These are phyloP conservation scores for Aurelia sp. DNA, from an alignment of 30 jellyfish, hydroid and myxozoan species.

Conservation along the genomic window DNA sequence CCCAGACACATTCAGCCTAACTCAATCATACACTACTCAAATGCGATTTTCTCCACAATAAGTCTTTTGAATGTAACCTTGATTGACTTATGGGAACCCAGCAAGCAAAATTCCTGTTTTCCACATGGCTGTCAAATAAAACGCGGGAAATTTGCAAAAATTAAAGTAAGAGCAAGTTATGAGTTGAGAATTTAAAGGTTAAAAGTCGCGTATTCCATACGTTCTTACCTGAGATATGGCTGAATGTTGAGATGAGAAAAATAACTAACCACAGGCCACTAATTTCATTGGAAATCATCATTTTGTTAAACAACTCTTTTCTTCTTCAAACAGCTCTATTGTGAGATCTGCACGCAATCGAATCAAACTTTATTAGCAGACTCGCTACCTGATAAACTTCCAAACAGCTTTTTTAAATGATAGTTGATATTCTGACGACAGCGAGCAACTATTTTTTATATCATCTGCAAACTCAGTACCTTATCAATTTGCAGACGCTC, in stretches of 20 bases:
- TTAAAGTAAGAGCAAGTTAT: too few species aligned
- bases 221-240: constrained; percentile 49
- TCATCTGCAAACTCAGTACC: not conserved
- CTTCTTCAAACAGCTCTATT: constrained; percentile 28
- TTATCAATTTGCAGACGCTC: constrained; percentile 31
- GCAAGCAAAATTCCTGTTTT: not conserved
- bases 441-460: too few species aligned
- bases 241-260: constrained; percentile 40
- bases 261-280: constrained; percentile 72
- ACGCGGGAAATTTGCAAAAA: not conserved
- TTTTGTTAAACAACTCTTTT: constrained; percentile 38
- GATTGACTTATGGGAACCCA: too few species aligned
- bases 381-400: not conserved
- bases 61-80: too few species aligned
- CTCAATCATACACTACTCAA: too few species aligned
- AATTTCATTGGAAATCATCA: constrained; percentile 71
- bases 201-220: too few species aligned
- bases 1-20: too few species aligned
- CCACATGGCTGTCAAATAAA: not conserved
- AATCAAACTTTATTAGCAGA: constrained; percentile 33
- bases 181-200: too few species aligned
- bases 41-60: too few species aligned
- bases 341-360: constrained; percentile 60
- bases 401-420: not conserved
- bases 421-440: too few species aligned